Base-by-base conservation (phyloP, 2,888 invertebrate species). In the Sinohyriopsis cumingii region DNA sequence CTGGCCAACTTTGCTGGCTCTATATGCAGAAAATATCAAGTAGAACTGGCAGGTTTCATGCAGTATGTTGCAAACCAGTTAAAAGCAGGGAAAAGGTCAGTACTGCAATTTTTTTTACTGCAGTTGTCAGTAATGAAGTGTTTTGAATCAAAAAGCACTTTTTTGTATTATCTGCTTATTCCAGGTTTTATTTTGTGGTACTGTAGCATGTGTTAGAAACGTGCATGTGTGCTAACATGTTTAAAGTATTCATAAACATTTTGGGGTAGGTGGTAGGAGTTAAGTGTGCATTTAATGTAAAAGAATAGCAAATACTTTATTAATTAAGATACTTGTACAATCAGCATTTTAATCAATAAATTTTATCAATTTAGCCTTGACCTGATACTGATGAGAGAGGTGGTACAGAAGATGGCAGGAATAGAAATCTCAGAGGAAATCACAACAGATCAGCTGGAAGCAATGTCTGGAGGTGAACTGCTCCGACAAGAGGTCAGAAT, bases 361-460 rank as follows among this genome's bases (percentile, higher is more conserved):
- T 45, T 45, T 12, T 45, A 45, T 45, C 45, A 45, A 45, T 45
- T 45, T 92, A 98, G 98, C 91, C 92, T 97, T 82, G 92, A 93
- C 82, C 83, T 93, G 83, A 91, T 99, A 54, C 95, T 99, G 80
- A 91, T 99, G 68, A 96, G 98, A 89, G 99, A 99, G 91, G 95
- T 99, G 80, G 96, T 99, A 60, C 97, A 98, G 91, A 99, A 98
- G 92, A 99, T 99, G 99, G 96, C 98, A 0, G 99, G 99, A 1
- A 96, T 99, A 68, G 99, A 99, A 91, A 95, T 98, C 0, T 95
- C 95, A 0, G 97, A 98, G 89, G 98, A 98, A 91, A 95, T 98
- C 92, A 99, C 99, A 0, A 93, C 94, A 28, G 98, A 99, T 86
- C 99, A 99, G 88, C 91, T 99, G 68, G 96, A 97, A 87, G 98